Conservation (phyloP, 2,888 invertebrate species). For the Steinernema scapterisci region DNA sequence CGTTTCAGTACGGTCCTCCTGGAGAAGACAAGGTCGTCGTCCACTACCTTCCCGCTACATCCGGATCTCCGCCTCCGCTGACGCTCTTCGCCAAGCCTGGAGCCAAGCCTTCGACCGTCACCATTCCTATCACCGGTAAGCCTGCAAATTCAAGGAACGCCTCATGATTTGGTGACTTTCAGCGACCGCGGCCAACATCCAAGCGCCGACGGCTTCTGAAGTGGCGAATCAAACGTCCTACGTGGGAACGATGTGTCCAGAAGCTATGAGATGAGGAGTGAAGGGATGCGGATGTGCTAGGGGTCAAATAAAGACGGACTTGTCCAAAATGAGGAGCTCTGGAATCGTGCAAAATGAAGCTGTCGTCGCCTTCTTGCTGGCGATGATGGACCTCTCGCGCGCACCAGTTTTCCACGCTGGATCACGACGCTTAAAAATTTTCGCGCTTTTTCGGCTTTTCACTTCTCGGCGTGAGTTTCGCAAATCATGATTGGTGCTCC, state of each 20-base stretch:
- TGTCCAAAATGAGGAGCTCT: no score
- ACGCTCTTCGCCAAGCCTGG: neutral
- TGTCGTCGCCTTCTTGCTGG: no score
- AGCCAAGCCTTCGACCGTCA: neutral
- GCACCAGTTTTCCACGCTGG: no score
- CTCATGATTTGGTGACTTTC: neutral
- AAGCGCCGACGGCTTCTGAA: neutral
- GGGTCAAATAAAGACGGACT: no score
- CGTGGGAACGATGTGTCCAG: neutral
- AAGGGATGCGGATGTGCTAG: neutral
- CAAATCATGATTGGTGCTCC: no score
- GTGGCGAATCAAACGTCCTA: conserved; percentile 10
- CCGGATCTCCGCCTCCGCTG: neutral
- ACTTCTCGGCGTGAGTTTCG: no score
- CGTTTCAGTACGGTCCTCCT: neutral
- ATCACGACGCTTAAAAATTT: no score
- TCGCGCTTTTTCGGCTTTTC: no score
- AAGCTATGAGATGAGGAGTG: neutral
- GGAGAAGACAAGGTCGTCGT: neutral
- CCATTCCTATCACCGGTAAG: neutral
- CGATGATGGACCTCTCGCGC: no score
- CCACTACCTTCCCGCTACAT: neutral
- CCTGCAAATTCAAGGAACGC: neutral
- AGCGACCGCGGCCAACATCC: neutral
- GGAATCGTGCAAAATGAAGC: no score